These are phyloP conservation scores for Nyctibius grandis DNA, from an alignment of 2,797 vertebrate species.

Conservation along the genomic window DNA sequence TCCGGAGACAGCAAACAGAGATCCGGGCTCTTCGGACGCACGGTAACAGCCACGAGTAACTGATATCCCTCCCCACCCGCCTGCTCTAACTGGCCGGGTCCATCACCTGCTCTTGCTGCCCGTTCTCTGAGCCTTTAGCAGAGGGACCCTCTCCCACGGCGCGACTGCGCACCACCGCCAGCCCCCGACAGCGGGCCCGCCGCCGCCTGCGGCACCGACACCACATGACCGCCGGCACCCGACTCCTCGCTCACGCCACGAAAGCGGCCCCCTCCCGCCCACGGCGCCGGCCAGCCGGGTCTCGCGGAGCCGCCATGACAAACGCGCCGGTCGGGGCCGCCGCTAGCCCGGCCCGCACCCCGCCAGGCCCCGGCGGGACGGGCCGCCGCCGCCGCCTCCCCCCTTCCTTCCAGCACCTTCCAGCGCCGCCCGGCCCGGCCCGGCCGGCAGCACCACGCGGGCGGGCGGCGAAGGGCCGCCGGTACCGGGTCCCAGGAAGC, in stretches of 20 bases:
- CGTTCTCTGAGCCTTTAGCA: not conserved
- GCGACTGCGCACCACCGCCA: not conserved
- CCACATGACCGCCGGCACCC: not conserved
- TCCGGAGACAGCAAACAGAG: not conserved
- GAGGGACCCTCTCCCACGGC: too few relatives aligned
- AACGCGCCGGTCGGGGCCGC: not conserved
- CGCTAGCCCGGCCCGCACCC: not conserved
- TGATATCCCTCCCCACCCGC: accelerated
- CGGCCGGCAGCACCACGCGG: not conserved
- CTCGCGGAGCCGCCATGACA: not conserved
- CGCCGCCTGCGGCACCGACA: not conserved
- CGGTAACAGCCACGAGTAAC: accelerated
- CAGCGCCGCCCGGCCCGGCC: not conserved
- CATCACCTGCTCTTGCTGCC: not conserved
- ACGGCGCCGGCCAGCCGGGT: not conserved
- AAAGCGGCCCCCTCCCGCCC: not conserved
- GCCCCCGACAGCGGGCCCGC: not conserved
- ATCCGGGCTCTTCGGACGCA: accelerated
- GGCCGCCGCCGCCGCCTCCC: not conserved
- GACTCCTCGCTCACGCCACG: too few relatives aligned
- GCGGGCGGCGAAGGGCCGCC: not conserved
- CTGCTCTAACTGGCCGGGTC: accelerated
- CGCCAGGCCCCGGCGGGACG: not conserved
- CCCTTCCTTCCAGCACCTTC: not conserved
- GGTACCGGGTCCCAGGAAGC: not conserved